These are phyloP conservation scores for Rhadinocentrus ornatus DNA, from an alignment of 2,797 vertebrate species.

Conservation along the genomic window DNA sequence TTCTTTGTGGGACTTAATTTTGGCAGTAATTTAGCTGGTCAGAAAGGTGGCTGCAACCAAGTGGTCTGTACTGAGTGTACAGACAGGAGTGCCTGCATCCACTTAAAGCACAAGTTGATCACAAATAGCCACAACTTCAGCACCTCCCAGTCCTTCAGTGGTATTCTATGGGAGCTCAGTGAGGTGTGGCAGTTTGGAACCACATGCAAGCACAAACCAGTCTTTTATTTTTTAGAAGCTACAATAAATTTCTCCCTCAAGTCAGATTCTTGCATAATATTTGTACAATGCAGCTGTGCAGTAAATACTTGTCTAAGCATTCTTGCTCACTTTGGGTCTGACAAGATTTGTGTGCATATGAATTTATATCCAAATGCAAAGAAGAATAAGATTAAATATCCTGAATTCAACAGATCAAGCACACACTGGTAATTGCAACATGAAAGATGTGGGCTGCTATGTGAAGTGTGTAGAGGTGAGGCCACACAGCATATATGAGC, in stretches of 20 bases:
- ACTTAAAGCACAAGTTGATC: too few relatives aligned
- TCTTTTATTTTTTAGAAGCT: too few relatives aligned
- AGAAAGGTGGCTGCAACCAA: too few relatives aligned
- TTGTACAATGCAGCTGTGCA: neutral
- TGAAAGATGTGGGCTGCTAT: neutral
- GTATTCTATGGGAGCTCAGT: neutral
- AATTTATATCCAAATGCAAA: neutral
- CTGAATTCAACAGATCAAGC: neutral
- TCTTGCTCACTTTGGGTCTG: neutral
- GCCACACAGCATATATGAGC: slow-evolving; percentile 2
- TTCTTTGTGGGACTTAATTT: too few relatives aligned
- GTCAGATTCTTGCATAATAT: neutral
- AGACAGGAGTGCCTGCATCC: neutral
- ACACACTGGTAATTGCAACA: too few relatives aligned
- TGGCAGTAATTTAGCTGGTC: too few relatives aligned
- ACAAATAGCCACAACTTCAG: neutral
- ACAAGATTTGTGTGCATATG: neutral
- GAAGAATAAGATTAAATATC: neutral
- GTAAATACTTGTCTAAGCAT: neutral
- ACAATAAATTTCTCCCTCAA: neutral
- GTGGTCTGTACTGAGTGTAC: neutral
- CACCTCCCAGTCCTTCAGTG: neutral
- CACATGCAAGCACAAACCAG: too few relatives aligned
- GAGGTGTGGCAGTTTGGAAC: neutral
- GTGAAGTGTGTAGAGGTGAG: neutral